Evolutionary conservation across 1,140 invertebrate genomes (phyloP).

Genomic region (Trichonephila inaurata): DNA sequence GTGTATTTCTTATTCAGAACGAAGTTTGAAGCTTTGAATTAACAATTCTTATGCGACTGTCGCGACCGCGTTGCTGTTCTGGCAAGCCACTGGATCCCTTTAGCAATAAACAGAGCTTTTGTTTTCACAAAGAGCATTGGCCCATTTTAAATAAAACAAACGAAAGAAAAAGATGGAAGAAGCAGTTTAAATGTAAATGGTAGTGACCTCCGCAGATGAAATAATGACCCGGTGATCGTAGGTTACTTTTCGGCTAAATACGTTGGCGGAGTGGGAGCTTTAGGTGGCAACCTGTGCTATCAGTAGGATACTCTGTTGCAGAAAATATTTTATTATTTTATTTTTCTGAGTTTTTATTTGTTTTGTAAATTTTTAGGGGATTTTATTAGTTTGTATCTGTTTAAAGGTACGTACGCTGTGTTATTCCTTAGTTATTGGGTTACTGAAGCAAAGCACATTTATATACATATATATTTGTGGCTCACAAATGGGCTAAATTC

Average conservation of each 20-base stretch:
- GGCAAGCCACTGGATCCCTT: background rate
- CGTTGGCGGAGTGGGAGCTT: conserved; percentile 38
- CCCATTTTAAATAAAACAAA: conserved; percentile 4
- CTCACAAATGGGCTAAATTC: no score
- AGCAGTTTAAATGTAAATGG: conserved; percentile 41
- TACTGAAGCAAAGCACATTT: no score
- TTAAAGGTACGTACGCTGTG: no score
- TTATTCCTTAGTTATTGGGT: no score
- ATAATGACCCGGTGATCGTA: conserved; percentile 22
- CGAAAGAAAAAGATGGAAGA: background rate
- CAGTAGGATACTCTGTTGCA: background rate
- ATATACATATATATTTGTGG: no score
- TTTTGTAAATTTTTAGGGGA: background rate
- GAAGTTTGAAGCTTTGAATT: no score
- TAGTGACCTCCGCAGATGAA: background rate
- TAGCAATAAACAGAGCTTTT: background rate
- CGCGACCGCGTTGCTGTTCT: no score
- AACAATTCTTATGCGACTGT: no score
- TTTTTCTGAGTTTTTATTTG: background rate
- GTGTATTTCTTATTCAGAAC: no score
- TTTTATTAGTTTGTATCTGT: background rate
- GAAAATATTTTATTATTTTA: background rate
- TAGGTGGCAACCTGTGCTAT: background rate
- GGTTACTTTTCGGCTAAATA: background rate
- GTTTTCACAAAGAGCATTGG: conserved; percentile 27